Evolutionary conservation across 2,888 invertebrate genomes (phyloP).

Genomic region (Odontothrips loti): DNA sequence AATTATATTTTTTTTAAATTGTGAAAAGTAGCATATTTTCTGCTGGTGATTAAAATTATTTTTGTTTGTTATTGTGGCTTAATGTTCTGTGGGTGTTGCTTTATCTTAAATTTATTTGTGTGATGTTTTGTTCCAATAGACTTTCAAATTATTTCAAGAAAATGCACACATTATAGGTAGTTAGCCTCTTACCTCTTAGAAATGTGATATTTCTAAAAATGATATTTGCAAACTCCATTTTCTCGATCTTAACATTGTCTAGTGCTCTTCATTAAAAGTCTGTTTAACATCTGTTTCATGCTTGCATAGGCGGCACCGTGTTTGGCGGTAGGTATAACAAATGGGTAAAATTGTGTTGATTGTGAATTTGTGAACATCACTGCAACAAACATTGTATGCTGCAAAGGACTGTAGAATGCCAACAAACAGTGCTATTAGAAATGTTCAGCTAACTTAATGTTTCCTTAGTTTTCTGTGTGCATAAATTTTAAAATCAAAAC

Average conservation of each 20-base stretch:
- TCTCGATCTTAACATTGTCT: background rate
- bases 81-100: no score
- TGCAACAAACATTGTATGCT: background rate
- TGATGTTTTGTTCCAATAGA: background rate
- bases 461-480: no score
- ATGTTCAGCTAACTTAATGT: no score
- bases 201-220: background rate
- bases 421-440: no score
- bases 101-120: background rate
- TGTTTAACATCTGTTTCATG: conserved; percentile 44
- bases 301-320: conserved; percentile 49
- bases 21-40: background rate
- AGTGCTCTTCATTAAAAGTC: background rate
- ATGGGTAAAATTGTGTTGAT: background rate
- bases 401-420: no score
- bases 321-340: conserved; percentile 50
- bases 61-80: background rate
- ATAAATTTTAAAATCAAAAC: no score
- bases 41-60: no score
- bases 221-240: background rate
- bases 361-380: conserved; percentile 23
- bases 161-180: no score
- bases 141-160: no score
- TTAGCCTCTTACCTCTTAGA: no score
- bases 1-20: background rate